Evolutionary conservation across 2,113 vertebrate genomes (phyloP), one percentile per base, ranked within the genome.

Genomic region (Nettapus auritus): DNA sequence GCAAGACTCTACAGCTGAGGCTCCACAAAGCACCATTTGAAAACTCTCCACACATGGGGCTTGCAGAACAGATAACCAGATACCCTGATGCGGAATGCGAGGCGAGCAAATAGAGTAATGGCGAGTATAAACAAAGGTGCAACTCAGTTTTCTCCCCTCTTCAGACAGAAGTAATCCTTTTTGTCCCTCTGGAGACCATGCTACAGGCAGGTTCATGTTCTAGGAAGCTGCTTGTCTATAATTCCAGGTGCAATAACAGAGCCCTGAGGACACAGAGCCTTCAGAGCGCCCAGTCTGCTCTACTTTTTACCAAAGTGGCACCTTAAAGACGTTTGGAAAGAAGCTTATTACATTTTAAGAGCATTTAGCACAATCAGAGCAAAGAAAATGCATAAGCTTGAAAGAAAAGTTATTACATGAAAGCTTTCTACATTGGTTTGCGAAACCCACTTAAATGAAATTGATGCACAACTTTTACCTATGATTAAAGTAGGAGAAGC

Each of bases 71-170:
- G 62, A 68, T 31, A 31, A 50, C 33, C 40, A 64, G 55, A 64
- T 6, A 26, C 0, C 3, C 13, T 64, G 42, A 29, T 50, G 57
- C 28, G 46, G 53, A 31, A 67, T 29, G 15, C 1, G 4, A 44
- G 34, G 15, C 1, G 4, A 44, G 34, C 28, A 75, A 71, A 82
- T 0, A 63, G 29, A 26, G 11, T 55, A 89, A 36, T 1, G 6
- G 9, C 2, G 64, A 88, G 18, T 46, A 26, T 13, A 67, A 86
- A 56, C 11, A 62, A 87, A 38, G 9, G 23, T 3, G 2, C 7
- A 22, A 70, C 22, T 5, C 77, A 66, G 34, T 38, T 84, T 29
- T 67, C 76, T 25, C 53, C 31, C 22, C n/a, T 17, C 69, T 46
- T 77, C 31, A 88, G 67, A 42, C 2, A 38, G 0, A 1, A 73